Conservation (phyloP, 1,140 invertebrate genomes). For the Ylistrum balloti region DNA sequence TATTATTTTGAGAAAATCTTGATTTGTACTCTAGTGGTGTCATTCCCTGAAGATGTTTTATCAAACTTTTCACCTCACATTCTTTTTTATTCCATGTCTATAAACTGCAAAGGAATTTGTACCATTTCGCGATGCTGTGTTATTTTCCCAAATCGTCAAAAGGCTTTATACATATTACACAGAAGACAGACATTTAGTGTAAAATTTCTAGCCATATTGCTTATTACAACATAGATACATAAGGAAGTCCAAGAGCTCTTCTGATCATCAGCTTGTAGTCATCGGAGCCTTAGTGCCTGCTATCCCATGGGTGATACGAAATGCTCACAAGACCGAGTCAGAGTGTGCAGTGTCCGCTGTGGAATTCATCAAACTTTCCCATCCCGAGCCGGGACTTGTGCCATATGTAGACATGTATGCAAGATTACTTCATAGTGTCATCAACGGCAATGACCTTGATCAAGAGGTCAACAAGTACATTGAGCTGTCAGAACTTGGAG, state of each 20-base stretch:
- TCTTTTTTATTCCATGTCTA: too few species aligned
- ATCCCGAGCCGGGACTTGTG: constrained; percentile 70
- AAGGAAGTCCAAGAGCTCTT: constrained; percentile 54
- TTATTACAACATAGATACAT: constrained; percentile 58
- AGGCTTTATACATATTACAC: too few species aligned
- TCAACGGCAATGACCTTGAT: constrained; percentile 72
- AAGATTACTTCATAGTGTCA: constrained; percentile 71
- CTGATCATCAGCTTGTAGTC: constrained; percentile 72
- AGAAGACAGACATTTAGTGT: too few species aligned
- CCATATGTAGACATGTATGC: constrained; percentile 75
- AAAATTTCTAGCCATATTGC: neutral
- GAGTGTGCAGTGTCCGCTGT: constrained; percentile 71
- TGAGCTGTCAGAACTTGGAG: constrained; percentile 70
- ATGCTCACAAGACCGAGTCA: constrained; percentile 70
- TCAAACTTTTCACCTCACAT: too few species aligned
- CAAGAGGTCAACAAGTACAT: constrained; percentile 65
- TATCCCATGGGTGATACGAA: constrained; percentile 75
- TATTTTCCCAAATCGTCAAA: too few species aligned
- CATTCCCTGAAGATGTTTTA: too few species aligned
- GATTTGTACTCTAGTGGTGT: too few species aligned
- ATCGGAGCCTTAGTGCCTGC: constrained; percentile 73
- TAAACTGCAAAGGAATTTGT: too few species aligned
- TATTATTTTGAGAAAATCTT: too few species aligned
- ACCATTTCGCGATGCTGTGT: too few species aligned
- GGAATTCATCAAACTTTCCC: constrained; percentile 76